These are phyloP conservation scores for Halichoerus grypus DNA, from an alignment of 2,113 vertebrate species.

Conservation along the genomic window DNA sequence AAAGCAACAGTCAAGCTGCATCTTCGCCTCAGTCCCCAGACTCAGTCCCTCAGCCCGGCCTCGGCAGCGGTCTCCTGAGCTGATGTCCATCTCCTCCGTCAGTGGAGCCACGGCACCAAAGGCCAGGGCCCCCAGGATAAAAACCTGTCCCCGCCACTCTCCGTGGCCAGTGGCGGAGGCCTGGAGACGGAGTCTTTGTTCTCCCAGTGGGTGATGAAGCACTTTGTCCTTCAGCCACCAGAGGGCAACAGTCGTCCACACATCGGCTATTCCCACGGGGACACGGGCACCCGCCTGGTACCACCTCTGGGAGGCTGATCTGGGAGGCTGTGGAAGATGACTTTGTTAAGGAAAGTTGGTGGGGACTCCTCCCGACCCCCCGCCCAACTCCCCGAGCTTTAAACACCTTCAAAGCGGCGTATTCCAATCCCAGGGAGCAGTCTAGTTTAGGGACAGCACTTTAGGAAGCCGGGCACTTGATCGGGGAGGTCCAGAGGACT, in stretches of 20 bases:
- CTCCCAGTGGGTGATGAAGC: background rate
- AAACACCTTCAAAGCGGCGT: background rate
- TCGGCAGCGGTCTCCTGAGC: background rate
- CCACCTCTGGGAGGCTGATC: background rate
- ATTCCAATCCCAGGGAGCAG: background rate
- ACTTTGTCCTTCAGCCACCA: constrained; percentile 21
- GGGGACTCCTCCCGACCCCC: too few relatives aligned
- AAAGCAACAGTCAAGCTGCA: background rate
- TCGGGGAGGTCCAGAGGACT: background rate
- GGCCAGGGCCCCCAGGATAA: background rate
- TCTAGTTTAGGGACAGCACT: background rate
- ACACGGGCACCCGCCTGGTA: rapidly evolving
- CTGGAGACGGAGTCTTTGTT: background rate
- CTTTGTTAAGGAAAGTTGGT: background rate
- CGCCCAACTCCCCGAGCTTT: background rate
- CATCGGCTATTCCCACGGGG: rapidly evolving
- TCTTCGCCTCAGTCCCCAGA: constrained; percentile 46
- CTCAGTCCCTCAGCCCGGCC: background rate
- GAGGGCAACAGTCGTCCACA: constrained; percentile 41
- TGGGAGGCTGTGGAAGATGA: background rate
- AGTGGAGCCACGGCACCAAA: background rate
- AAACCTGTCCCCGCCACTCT: background rate
- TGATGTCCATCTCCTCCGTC: background rate
- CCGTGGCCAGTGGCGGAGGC: background rate
- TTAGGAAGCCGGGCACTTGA: background rate